Evolutionary conservation across 2,888 invertebrate species (phyloP).

Genomic region (Apodemia hepburni): DNA sequence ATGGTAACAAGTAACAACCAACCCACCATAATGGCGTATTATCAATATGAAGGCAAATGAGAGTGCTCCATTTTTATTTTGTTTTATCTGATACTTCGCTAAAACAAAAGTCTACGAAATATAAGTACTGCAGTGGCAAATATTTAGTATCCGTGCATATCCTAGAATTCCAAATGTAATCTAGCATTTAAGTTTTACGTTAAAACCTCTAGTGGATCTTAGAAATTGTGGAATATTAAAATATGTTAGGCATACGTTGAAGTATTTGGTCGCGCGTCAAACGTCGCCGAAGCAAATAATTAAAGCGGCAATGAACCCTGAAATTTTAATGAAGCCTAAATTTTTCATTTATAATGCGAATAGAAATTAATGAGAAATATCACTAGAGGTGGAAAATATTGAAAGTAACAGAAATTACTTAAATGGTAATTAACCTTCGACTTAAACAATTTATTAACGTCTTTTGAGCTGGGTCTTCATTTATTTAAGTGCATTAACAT

Average conservation of each 20-base stretch:
- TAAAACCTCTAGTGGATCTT: no score
- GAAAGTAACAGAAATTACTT: constrained; percentile 12
- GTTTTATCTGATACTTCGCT: no score
- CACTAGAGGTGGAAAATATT: constrained; percentile 13
- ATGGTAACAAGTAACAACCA: no score
- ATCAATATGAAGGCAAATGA: no score
- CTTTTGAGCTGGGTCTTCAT: background rate
- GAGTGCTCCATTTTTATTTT: no score
- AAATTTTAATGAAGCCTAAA: constrained; percentile 19
- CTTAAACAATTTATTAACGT: background rate
- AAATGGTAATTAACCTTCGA: constrained; percentile 8
- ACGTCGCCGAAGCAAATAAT: constrained; percentile 17
- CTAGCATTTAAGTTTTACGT: no score
- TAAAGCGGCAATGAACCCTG: constrained; percentile 15
- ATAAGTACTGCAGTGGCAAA: no score
- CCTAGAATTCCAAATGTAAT: no score
- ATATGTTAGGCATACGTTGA: background rate
- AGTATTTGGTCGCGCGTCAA: constrained; percentile 16
- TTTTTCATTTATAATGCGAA: constrained; percentile 13
- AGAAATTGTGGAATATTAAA: no score
- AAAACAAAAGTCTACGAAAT: no score
- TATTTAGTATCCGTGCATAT: no score
- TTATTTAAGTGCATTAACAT: background rate
- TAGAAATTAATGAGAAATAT: constrained; percentile 2
- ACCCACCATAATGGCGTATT: no score